Percentiles rank a stretch among this genome's conserved stretches.
Evolutionary conservation across 2,888 invertebrate genomes (phyloP).

Genomic region (Stenodema calcarata): DNA sequence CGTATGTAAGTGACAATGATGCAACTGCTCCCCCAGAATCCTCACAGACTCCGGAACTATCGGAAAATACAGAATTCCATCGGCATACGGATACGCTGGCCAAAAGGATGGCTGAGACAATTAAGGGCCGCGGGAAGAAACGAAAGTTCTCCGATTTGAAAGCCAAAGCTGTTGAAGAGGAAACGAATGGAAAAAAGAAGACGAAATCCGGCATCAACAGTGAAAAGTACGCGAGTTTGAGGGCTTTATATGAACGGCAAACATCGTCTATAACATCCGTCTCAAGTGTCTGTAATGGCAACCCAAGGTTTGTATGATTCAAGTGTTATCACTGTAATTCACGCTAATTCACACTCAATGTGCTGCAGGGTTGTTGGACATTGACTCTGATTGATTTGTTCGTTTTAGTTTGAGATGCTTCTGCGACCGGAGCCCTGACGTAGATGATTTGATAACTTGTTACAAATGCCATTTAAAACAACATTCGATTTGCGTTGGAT

Average conservation of each 20-base stretch:
- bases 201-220: constrained; percentile 36
- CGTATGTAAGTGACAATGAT: constrained; percentile 48
- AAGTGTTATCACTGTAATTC: too few relatives aligned
- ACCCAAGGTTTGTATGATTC: not conserved
- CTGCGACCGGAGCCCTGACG: constrained; percentile 60
- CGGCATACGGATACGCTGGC: not conserved
- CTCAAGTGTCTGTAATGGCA: not conserved
- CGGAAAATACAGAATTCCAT: constrained; percentile 18
- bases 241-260: constrained; percentile 20
- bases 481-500: constrained; percentile 70
- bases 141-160: not conserved
- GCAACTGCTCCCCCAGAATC: not conserved
- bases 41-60: not conserved
- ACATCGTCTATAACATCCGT: not conserved
- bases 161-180: not conserved
- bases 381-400: not conserved
- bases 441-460: constrained; percentile 62
- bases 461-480: constrained; percentile 68
- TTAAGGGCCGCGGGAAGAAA: not conserved
- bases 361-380: too few relatives aligned
- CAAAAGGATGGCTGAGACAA: not conserved
- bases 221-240: constrained; percentile 45
- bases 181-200: not conserved
- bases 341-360: too few relatives aligned
- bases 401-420: constrained; percentile 60